Percentiles rank a stretch among this genome's conserved stretches.
phyloP scores from a whole-genome alignment of 2,888 invertebrate species.

The Eustalomyia histrio region DNA sequence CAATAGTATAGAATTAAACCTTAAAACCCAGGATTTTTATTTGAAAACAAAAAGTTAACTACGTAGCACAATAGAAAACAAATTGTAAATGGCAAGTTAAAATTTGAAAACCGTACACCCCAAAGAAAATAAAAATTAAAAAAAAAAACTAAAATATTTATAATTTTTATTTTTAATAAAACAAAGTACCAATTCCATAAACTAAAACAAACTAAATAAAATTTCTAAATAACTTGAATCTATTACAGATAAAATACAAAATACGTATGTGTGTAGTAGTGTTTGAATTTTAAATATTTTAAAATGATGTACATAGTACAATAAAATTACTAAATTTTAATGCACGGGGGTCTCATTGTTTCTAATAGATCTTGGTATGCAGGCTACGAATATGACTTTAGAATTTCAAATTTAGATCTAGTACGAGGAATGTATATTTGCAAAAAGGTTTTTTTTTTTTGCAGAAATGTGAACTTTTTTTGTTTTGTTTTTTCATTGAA shows the following conservation, averaged over 20 bases:
- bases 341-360: too few species aligned
- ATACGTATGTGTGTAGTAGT: neutral
- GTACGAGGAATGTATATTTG: too few species aligned
- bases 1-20: constrained; percentile 48
- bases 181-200: constrained; percentile 36
- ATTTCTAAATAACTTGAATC: constrained; percentile 25
- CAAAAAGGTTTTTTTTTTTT: too few species aligned
- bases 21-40: constrained; percentile 48
- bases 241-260: constrained; percentile 8
- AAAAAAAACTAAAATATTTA: constrained; percentile 33
- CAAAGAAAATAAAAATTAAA: constrained; percentile 50
- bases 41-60: constrained; percentile 35
- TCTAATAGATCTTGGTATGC: too few species aligned
- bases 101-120: constrained; percentile 57
- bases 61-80: constrained; percentile 52
- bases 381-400: too few species aligned
- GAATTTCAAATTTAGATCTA: too few species aligned
- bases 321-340: too few species aligned
- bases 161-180: constrained; percentile 11
- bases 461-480: too few species aligned
- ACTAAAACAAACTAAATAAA: constrained; percentile 33
- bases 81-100: constrained; percentile 54
- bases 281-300: neutral
- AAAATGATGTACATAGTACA: too few species aligned
- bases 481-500: too few species aligned